phyloP scores from a whole-genome alignment of 1,140 invertebrate species.

The Drosophila kanapiae region DNA sequence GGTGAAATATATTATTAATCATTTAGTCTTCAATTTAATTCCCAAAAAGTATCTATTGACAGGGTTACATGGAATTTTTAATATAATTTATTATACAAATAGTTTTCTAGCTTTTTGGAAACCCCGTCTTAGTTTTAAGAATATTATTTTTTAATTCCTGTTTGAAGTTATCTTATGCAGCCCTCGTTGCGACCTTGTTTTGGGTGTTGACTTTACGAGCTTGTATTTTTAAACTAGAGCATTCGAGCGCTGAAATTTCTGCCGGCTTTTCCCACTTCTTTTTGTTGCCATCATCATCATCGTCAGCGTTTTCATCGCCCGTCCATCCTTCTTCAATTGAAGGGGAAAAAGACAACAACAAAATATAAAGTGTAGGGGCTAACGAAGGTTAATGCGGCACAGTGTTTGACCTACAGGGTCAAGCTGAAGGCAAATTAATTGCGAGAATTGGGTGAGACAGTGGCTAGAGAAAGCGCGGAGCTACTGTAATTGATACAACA shows the following conservation, averaged over 20 bases:
- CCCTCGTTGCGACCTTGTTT: conserved; percentile 9
- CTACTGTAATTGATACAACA: conserved; percentile 65
- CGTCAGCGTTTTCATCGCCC: neutral
- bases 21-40: no score
- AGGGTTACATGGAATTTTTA: neutral
- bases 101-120: neutral
- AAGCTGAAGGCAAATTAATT: conserved; percentile 81
- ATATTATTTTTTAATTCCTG: neutral
- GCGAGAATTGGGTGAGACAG: conserved; percentile 60
- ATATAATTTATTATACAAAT: neutral
- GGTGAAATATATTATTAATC: neutral
- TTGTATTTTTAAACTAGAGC: conserved; percentile 54
- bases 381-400: conserved; percentile 82
- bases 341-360: conserved; percentile 2
- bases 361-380: conserved; percentile 55
- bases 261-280: conserved; percentile 5
- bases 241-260: conserved; percentile 35
- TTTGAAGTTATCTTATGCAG: neutral
- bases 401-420: conserved; percentile 78
- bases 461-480: conserved; percentile 21
- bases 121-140: no score
- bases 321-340: conserved; percentile 53
- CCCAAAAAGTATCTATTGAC: no score
- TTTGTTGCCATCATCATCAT: conserved; percentile 7
- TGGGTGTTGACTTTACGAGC: conserved; percentile 32